A percentile compares a stretch with the other conserved stretches of the same genome.
Evolutionary conservation across 2,113 vertebrate genomes (phyloP).

Genomic region (Chloroceryle aenea): DNA sequence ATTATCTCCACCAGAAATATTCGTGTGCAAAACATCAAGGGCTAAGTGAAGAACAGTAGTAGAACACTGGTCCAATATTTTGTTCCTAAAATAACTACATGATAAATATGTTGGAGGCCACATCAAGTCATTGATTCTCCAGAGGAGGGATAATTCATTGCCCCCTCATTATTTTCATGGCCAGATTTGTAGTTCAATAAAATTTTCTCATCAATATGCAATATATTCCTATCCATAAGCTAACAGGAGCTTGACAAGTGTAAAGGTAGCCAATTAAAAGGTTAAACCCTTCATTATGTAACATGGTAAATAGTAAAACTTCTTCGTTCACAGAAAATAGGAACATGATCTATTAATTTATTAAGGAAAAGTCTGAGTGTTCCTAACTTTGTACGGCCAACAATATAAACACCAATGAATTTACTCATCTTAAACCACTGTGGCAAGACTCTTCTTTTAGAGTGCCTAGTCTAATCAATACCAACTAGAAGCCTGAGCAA

Average conservation of each 20-base stretch:
- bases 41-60: background rate
- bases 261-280: background rate
- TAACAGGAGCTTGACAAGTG: background rate
- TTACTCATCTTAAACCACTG: background rate
- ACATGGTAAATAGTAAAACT: background rate
- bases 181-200: background rate
- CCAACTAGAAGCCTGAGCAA: background rate
- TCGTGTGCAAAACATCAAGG: background rate
- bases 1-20: background rate
- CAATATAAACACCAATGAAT: background rate
- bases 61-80: background rate
- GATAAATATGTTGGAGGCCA: background rate
- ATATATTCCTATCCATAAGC: background rate
- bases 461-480: background rate
- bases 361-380: background rate
- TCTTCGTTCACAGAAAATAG: background rate
- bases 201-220: background rate
- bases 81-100: background rate
- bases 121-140: background rate
- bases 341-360: background rate
- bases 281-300: background rate
- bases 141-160: background rate
- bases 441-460: background rate
- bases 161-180: background rate
- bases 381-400: background rate